These are phyloP conservation scores for Dipodomys spectabilis DNA, from an alignment of 2,113 vertebrate species.

Conservation along the genomic window DNA sequence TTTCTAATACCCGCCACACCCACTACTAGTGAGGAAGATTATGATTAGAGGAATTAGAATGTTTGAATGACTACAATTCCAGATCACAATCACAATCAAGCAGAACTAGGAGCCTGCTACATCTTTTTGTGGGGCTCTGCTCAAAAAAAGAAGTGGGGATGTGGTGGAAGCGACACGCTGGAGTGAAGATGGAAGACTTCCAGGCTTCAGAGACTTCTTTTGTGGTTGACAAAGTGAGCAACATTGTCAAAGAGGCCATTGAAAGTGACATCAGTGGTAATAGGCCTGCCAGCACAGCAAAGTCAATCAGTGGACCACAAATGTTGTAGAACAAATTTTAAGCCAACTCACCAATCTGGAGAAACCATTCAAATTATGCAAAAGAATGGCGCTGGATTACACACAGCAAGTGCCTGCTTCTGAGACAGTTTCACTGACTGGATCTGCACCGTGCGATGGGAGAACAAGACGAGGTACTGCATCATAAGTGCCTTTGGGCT, in stretches of 20 bases:
- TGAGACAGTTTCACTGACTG: conserved; percentile 97
- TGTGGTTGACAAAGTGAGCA: too few relatives aligned
- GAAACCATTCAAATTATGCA: conserved; percentile 99
- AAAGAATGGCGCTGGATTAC: conserved; percentile 96
- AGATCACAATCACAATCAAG: conserved; percentile 2
- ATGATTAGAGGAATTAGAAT: conserved; percentile 20
- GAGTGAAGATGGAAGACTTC: too few relatives aligned
- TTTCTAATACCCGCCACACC: not conserved
- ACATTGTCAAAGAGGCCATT: conserved; percentile 87
- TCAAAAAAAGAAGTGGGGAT: conserved; percentile 42
- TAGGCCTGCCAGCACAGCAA: conserved; percentile 94
- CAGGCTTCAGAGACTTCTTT: too few relatives aligned
- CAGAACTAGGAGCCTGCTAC: not conserved
- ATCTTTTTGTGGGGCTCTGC: conserved; percentile 7
- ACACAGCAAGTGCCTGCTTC: conserved; percentile 95
- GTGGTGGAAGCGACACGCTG: too few relatives aligned
- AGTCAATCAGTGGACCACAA: conserved; percentile 95
- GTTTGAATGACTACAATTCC: not conserved
- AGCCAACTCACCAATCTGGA: conserved; percentile 95
- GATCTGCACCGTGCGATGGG: conserved; percentile 95
- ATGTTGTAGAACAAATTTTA: conserved; percentile 94
- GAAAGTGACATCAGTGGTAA: conserved; percentile 93
- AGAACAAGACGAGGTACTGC: conserved; percentile 97
- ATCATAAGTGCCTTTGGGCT: conserved; percentile 95
- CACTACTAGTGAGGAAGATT: not conserved